Percentiles rank a stretch among this genome's conserved stretches.
phyloP scores from a whole-genome alignment of 2,797 vertebrate species.

The Lutjanus campechanus region DNA sequence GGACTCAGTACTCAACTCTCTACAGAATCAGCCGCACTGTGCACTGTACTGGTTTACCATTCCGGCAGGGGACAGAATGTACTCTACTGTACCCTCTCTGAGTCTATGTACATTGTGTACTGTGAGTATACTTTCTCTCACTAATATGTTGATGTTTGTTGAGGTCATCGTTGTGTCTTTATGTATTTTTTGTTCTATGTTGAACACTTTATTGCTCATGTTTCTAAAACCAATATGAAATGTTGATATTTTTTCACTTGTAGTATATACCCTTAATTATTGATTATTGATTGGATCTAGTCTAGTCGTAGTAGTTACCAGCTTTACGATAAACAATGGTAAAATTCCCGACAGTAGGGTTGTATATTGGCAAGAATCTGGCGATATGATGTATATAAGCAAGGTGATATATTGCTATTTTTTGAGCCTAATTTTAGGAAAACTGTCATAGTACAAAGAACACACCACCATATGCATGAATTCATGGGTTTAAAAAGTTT shows the following conservation, averaged over 20 bases:
- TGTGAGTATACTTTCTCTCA: neutral
- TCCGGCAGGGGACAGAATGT: conserved; percentile 13
- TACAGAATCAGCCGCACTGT: neutral
- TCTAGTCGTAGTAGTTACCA: too few species aligned
- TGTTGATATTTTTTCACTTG: neutral
- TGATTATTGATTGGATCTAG: too few species aligned
- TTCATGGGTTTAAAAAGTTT: too few species aligned
- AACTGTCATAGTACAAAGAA: too few species aligned
- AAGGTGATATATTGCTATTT: too few species aligned
- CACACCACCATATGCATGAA: too few species aligned
- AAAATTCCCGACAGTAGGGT: too few species aligned
- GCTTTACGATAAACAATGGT: too few species aligned
- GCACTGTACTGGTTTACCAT: neutral
- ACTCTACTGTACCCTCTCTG: conserved; percentile 8
- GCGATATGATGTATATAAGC: too few species aligned
- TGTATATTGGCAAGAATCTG: too few species aligned
- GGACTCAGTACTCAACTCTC: conserved; percentile 3
- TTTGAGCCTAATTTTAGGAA: too few species aligned
- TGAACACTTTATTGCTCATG: neutral
- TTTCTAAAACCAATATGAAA: neutral
- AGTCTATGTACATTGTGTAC: neutral
- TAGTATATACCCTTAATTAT: too few species aligned
- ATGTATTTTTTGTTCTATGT: neutral
- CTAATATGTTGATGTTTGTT: neutral
- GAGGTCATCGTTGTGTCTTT: neutral